Base-by-base conservation (phyloP, 2,113 vertebrate species). In the Xenotilapia caudafasciata region DNA sequence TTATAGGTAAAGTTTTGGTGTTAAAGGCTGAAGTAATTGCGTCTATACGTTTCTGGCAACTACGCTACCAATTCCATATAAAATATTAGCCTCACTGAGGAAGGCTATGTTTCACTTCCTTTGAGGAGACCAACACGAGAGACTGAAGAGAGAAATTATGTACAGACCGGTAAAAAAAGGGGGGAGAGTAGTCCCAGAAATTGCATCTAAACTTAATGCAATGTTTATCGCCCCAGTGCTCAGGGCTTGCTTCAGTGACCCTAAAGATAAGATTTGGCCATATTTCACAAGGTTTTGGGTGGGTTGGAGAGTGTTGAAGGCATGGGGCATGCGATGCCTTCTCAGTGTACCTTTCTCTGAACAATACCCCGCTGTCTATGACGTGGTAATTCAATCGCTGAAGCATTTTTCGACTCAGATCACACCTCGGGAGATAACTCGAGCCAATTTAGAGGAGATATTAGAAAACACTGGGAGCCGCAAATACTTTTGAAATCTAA, bases 31-130 rank as follows among this genome's bases (percentile, higher is more conserved):
- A 55, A 55, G 53, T 55, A 7, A 55, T 55, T 23, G 53, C 0
- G 0, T 55, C 53, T 55, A 23, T 23, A 55, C 2, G 0, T 55
- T 3, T 23, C 53, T 55, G 1, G 4, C 21, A 55, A 55, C 53
- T 23, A 7, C 2, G 1, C 53, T 55, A 23, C 4, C 11, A 23
- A 55, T 55, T 13, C 53, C 6, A 7, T 23, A 7, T 13, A 55
- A 55, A 55, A 55, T 23, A 55, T 55, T 55, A 23, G 21, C 53
- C 53, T 23, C 53, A 1, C 53, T 55, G 53, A 55, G 21, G 11
- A 55, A 23, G 2, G 53, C 21, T 13, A 55, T 23, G 53, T 55
- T 26, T 13, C 54, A 5, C 4, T 55, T 55, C 1, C 54, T 26
- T 26, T 55, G 21, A 4, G 21, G 54, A 26, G 54, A 7, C 11